These are phyloP conservation scores for Nyctalus aviator DNA, from an alignment of 2,797 vertebrate genomes.

Conservation along the genomic window DNA sequence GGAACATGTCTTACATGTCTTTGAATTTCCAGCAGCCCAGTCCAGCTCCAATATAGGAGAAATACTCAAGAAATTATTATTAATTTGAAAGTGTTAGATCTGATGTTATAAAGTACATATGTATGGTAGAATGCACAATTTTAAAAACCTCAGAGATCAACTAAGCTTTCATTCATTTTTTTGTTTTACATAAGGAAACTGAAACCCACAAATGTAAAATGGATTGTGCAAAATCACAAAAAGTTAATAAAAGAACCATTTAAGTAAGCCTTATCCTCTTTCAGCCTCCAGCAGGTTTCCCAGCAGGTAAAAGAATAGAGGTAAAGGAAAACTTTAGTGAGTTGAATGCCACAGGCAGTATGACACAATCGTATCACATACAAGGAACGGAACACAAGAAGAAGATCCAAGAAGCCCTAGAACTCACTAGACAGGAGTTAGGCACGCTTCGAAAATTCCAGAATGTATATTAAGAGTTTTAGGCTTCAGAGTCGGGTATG, in stretches of 20 bases:
- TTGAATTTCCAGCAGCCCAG: background rate
- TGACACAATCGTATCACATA: background rate
- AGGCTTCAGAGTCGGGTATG: background rate
- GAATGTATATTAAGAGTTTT: background rate
- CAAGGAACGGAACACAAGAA: background rate
- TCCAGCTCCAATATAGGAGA: background rate
- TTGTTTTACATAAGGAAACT: background rate
- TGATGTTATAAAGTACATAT: background rate
- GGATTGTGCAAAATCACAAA: background rate
- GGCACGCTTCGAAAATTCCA: background rate
- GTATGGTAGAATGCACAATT: background rate
- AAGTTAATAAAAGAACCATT: slow-evolving; percentile 8
- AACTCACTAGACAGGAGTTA: background rate
- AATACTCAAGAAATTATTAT: background rate
- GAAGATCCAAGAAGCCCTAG: background rate
- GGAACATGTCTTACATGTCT: background rate
- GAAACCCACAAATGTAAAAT: background rate
- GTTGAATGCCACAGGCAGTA: background rate
- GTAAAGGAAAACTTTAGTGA: background rate
- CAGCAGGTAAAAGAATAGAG: background rate
- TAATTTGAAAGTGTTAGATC: slow-evolving; percentile 1
- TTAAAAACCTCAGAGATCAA: background rate
- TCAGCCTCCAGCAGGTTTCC: background rate
- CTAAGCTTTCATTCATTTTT: background rate
- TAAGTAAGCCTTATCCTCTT: background rate